Conservation (phyloP, 64 coral and sea anemone species). For the Anthopleura sola region DNA sequence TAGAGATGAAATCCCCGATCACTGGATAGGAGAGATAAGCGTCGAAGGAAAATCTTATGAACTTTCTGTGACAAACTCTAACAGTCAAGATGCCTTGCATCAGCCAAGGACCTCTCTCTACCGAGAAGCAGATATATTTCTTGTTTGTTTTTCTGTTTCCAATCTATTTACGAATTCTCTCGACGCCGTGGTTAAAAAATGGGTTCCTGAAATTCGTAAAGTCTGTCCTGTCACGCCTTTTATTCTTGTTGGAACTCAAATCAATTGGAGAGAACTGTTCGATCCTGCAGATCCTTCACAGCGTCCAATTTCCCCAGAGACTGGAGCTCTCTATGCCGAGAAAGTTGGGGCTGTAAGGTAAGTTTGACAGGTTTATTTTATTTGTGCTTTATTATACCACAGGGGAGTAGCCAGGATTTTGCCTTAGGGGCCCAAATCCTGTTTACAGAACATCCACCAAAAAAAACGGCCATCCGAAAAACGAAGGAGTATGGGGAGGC, state of each 20-base stretch:
- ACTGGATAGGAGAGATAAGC: conserved; percentile 40
- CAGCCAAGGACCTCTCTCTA: conserved; percentile 43
- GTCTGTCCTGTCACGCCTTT: conserved; percentile 70
- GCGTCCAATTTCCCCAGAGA: conserved; percentile 62
- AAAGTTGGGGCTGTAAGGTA: conserved; percentile 63
- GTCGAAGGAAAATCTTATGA: conserved; percentile 50
- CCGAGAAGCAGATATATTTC: conserved; percentile 68
- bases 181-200: conserved; percentile 50
- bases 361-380: no score
- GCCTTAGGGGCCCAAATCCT: no score
- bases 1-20: not conserved
- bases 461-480: no score
- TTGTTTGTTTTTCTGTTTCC: conserved; percentile 87
- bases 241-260: conserved; percentile 87
- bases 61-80: conserved; percentile 53
- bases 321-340: conserved; percentile 67
- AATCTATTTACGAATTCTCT: conserved; percentile 34
- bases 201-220: conserved; percentile 75
- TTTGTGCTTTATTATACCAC: no score
- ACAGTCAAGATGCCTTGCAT: conserved; percentile 39
- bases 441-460: no score
- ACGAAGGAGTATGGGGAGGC: no score
- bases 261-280: conserved; percentile 72
- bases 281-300: conserved; percentile 50
- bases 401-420: no score